These are phyloP conservation scores for Catonia carolina DNA, from an alignment of 2,888 invertebrate species.

Conservation along the genomic window DNA sequence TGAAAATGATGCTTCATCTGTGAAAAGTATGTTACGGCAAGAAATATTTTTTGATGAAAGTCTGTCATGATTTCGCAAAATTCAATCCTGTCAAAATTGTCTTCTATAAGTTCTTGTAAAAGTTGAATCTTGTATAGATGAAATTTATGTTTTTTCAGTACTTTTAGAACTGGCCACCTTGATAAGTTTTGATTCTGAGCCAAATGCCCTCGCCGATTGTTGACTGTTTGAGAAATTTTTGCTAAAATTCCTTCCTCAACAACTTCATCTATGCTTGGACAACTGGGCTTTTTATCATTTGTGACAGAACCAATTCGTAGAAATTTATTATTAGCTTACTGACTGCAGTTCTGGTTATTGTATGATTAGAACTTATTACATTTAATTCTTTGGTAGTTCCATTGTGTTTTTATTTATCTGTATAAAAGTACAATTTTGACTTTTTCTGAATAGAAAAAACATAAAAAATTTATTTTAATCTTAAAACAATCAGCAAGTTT, in stretches of 20 bases:
- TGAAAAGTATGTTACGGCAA: too few species aligned
- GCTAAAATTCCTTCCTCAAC: not conserved
- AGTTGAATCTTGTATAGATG: not conserved
- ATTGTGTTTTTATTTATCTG: not conserved
- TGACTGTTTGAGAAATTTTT: not conserved
- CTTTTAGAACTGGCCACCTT: not conserved
- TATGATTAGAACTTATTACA: not conserved
- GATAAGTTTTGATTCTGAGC: not conserved
- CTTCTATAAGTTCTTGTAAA: not conserved
- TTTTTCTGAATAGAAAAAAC: too few species aligned
- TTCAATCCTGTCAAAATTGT: too few species aligned
- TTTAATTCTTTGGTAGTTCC: not conserved
- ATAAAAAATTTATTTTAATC: too few species aligned
- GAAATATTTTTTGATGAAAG: too few species aligned
- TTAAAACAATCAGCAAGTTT: too few species aligned
- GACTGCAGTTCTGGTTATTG: not conserved
- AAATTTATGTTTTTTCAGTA: not conserved
- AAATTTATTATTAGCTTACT: not conserved
- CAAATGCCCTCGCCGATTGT: not conserved
- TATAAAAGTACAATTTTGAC: too few species aligned
- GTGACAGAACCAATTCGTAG: not conserved
- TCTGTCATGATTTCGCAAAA: too few species aligned
- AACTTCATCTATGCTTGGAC: not conserved
- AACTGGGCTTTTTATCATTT: not conserved
- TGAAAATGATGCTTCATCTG: too few species aligned